Conservation (phyloP, 2,113 vertebrate genomes). For the Lamprologus lemairii region DNA sequence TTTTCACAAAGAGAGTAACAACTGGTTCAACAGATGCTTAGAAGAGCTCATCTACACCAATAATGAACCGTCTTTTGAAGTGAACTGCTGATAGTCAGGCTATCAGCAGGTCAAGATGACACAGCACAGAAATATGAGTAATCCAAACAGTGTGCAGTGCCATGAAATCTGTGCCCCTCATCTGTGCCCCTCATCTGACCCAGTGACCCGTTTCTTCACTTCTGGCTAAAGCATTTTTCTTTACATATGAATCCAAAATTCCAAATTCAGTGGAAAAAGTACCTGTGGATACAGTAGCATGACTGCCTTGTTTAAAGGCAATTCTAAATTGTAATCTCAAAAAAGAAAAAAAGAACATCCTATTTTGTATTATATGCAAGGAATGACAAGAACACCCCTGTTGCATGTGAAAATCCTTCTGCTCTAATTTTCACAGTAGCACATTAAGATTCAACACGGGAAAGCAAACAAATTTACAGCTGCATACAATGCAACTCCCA, state of each 20-base stretch:
- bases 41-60: background rate
- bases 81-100: background rate
- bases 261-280: background rate
- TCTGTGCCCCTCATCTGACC: background rate
- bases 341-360: background rate
- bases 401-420: background rate
- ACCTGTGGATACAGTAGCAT: background rate
- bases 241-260: background rate
- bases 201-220: background rate
- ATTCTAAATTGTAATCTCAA: background rate
- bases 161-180: background rate
- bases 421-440: background rate
- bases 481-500: conserved; percentile 16
- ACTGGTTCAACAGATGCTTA: background rate
- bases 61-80: background rate
- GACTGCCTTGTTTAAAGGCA: background rate
- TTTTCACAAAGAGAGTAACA: background rate
- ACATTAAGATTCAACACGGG: background rate
- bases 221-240: background rate
- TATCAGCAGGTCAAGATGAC: conserved; percentile 1
- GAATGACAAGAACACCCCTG: background rate
- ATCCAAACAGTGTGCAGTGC: background rate
- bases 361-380: background rate
- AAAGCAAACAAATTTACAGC: conserved; percentile 1
- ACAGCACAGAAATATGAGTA: background rate